Percentiles rank a stretch among this genome's conserved stretches.
These are phyloP conservation scores for Eolophus roseicapilla DNA, from an alignment of 2,113 vertebrate species.

Conservation along the genomic window DNA sequence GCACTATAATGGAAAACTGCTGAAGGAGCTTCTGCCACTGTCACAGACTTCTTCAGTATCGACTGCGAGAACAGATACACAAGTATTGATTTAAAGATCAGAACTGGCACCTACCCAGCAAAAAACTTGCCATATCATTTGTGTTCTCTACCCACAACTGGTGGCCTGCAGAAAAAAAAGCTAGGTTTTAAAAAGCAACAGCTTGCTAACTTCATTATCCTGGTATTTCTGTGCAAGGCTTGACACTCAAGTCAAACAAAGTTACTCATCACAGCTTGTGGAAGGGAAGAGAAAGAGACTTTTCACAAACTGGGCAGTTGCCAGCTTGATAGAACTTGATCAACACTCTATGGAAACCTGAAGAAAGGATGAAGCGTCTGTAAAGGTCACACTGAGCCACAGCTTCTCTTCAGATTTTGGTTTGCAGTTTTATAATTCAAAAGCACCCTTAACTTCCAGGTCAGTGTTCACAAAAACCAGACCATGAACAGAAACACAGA, in stretches of 20 bases:
- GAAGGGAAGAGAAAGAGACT: neutral
- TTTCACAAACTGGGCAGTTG: neutral
- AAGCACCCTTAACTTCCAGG: neutral
- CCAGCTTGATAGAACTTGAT: neutral
- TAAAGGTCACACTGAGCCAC: neutral
- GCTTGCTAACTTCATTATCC: neutral
- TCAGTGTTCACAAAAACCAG: neutral
- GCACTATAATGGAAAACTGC: constrained; percentile 80
- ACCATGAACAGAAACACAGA: neutral
- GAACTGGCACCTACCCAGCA: neutral
- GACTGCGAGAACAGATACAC: constrained; percentile 68
- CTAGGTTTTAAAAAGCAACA: neutral
- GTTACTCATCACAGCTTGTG: neutral
- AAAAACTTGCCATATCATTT: neutral
- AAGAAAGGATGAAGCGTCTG: neutral
- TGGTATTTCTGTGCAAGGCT: neutral
- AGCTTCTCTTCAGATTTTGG: neutral
- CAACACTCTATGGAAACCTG: neutral
- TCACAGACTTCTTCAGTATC: constrained; percentile 85
- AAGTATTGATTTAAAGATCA: neutral
- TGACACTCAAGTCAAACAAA: neutral
- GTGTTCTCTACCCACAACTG: neutral
- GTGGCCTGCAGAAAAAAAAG: neutral
- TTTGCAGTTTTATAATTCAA: neutral
- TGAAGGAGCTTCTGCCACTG: constrained; percentile 79